These are phyloP conservation scores for Numida meleagris DNA, from an alignment of 2,113 vertebrate genomes.

Conservation along the genomic window DNA sequence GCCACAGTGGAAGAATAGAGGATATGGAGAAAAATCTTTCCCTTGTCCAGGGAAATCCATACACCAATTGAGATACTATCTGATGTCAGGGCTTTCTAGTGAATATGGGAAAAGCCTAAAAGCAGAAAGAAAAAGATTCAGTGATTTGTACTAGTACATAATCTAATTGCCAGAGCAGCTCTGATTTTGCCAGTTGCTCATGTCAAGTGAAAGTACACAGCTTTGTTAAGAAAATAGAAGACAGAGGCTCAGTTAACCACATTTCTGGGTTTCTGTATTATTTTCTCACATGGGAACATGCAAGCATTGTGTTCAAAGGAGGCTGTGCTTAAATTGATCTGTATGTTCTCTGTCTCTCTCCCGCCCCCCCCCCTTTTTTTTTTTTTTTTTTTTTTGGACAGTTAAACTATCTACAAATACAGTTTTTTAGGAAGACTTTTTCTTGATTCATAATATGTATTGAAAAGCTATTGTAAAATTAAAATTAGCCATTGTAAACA, in stretches of 20 bases:
- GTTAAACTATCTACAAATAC: not conserved
- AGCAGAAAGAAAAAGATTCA: not conserved
- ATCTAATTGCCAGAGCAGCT: not conserved
- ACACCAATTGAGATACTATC: not conserved
- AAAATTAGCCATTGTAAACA: too few relatives aligned
- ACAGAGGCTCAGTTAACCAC: not conserved
- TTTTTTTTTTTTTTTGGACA: not conserved
- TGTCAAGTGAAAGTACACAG: not conserved
- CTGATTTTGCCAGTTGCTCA: not conserved
- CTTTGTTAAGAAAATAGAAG: not conserved
- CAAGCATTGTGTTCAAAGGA: not conserved
- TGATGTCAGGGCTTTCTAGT: not conserved
- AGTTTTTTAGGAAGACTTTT: not conserved
- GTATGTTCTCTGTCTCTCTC: not conserved
- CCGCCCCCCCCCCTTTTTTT: too few relatives aligned
- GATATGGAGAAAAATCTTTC: not conserved
- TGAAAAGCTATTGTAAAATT: not conserved
- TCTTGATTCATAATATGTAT: not conserved
- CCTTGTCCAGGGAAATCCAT: not conserved
- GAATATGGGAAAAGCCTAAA: not conserved
- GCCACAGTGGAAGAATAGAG: fast-evolving
- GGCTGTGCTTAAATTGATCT: not conserved
- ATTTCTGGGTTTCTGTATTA: not conserved
- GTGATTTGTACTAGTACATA: not conserved
- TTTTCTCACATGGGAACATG: not conserved